Evolutionary conservation across 2,797 vertebrate genomes (phyloP), one percentile per base, ranked within the genome.

Genomic region (Zenarchopterus dispar): DNA sequence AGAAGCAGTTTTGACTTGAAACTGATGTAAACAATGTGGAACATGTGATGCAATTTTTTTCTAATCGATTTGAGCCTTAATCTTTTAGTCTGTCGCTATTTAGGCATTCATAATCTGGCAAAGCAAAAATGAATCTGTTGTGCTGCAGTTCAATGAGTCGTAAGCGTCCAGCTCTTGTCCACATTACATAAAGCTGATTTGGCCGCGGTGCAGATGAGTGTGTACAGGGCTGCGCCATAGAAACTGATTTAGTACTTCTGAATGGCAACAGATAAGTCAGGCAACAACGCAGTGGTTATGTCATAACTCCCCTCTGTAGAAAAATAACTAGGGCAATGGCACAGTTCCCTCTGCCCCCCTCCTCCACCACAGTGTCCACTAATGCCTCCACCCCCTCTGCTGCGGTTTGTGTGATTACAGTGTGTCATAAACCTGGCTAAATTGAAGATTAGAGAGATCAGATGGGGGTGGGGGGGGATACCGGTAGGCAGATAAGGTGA

Each of bases 321-420:
- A 75, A 80, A 75, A 82, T 70, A 92, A 88, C 75, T 90, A 75
- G 89, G 85, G 80, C 89, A 89, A 87, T 87, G 85, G 82, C 86
- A 92, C 88, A 89, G 73, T 80, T 81, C 67, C 45, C 73, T 75
- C 50, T 18, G n/a, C 58, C 71, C 71, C 33, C 17, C 43, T 44
- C n/a, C 33, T 16, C 50, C 26, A 53, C 41, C 57, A 47, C 41
- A 15, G 46, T 61, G 60, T 60, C 74, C 56, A 36, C 80, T 77
- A 72, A 39, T 64, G 50, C 41, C 43, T 47, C 41, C 41, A 4
- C 50, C 45, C 18, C 11, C 44, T 56, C 47, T 60, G 57, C 61
- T 48, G 41, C 68, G 73, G 72, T 76, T 69, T 63, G 62, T 74
- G 54, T 53, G 49, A 62, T 54, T 44, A 21, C 28, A 65, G 16